Conservation (phyloP, 2,797 vertebrate genomes). For the Periparus ater region DNA sequence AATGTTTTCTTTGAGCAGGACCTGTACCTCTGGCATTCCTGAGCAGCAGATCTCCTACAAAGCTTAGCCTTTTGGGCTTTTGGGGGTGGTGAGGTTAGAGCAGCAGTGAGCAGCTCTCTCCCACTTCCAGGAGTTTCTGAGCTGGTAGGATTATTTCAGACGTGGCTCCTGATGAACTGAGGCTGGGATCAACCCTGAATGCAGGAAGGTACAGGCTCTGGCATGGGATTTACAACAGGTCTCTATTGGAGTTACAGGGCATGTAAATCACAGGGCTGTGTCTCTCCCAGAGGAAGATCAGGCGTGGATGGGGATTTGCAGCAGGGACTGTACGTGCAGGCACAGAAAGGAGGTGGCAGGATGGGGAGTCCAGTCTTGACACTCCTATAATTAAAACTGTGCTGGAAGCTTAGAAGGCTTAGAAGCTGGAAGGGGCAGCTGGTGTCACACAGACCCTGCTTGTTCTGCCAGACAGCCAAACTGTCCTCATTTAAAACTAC, state of each 20-base stretch:
- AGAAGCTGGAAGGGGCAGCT: conserved; percentile 60
- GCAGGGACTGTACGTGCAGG: background rate
- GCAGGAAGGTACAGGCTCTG: background rate
- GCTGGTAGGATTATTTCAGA: background rate
- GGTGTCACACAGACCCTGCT: conserved; percentile 56
- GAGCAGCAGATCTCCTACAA: conserved; percentile 6
- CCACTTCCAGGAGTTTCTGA: background rate
- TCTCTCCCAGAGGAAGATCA: background rate
- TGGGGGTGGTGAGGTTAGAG: background rate
- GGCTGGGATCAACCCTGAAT: background rate
- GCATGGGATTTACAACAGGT: background rate
- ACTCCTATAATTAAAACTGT: conserved; percentile 60
- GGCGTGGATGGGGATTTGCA: background rate
- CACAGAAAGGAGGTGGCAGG: background rate
- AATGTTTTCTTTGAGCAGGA: conserved; percentile 48
- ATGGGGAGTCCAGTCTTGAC: background rate
- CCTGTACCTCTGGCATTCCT: conserved; percentile 38
- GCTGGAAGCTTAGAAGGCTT: conserved; percentile 28
- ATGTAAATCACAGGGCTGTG: background rate
- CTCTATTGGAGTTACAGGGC: background rate
- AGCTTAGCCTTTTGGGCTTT: background rate
- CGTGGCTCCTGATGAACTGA: background rate
- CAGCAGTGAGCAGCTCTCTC: background rate
- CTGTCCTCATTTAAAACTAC: conserved; percentile 64
- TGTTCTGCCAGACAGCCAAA: conserved; percentile 64